A percentile compares a stretch with the other conserved stretches of the same genome.
Conservation (phyloP, 37 sponge, comb jelly and placozoan genomes). For the Halisarca cf. caerulea region DNA sequence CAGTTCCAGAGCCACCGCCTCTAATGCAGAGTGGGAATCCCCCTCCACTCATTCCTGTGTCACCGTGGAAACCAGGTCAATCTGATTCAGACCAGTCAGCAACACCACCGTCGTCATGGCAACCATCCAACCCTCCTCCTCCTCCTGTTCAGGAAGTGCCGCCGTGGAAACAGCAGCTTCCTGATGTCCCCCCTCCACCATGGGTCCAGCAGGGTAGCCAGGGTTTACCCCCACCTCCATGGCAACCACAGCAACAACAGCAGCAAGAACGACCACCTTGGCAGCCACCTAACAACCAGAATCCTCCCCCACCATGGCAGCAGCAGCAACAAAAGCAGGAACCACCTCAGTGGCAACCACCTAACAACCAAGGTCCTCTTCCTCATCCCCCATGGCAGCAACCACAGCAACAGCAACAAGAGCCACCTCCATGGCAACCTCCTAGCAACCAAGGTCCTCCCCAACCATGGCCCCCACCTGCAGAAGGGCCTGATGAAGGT, state of each 20-base stretch:
- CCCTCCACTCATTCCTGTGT: neutral
- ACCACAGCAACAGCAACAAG: neutral
- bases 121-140: neutral
- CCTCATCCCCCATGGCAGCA: conserved; percentile 22
- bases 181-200: conserved; percentile 13
- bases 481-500: neutral
- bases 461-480: conserved; percentile 27
- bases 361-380: conserved; percentile 4
- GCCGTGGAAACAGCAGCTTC: conserved; percentile 1
- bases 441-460: neutral
- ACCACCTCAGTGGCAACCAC: conserved; percentile 36
- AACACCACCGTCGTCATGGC: conserved; percentile 19
- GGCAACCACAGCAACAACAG: conserved; percentile 4
- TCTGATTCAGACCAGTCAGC: neutral
- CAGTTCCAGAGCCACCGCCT: neutral
- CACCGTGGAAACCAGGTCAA: neutral
- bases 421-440: conserved; percentile 20
- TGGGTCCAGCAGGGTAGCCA: conserved; percentile 19
- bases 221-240: neutral
- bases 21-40: neutral
- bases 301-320: conserved; percentile 32
- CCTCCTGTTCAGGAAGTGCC: conserved; percentile 4
- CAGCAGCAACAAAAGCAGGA: neutral
- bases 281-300: neutral
- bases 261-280: conserved; percentile 23